Evolutionary conservation across 2,888 invertebrate genomes (phyloP).

Genomic region (Junonia oenone): DNA sequence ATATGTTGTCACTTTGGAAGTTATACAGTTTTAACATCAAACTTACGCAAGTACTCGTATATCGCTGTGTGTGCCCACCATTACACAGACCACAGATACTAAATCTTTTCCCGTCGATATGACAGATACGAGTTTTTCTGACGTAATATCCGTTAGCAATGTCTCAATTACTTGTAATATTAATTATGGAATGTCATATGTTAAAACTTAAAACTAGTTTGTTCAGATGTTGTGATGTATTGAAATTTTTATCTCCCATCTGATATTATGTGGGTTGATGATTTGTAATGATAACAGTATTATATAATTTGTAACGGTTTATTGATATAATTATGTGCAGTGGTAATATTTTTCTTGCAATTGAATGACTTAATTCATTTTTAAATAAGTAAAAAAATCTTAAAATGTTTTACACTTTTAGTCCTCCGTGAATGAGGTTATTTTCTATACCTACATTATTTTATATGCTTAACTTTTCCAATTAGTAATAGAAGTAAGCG

Average conservation of each 20-base stretch:
- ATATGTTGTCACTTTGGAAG: too few relatives aligned
- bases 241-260: conserved; percentile 1
- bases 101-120: conserved; percentile 5
- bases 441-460: too few relatives aligned
- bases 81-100: neutral
- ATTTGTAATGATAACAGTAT: too few relatives aligned
- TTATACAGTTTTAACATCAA: too few relatives aligned
- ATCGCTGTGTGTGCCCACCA: neutral
- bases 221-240: conserved; percentile 6
- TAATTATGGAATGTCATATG: conserved; percentile 11
- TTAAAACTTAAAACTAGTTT: conserved; percentile 18
- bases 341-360: too few relatives aligned
- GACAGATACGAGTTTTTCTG: conserved; percentile 8
- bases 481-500: too few relatives aligned
- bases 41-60: neutral
- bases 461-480: too few relatives aligned
- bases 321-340: too few relatives aligned
- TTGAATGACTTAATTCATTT: too few relatives aligned
- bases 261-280: neutral
- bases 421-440: too few relatives aligned
- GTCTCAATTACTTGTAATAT: conserved; percentile 15
- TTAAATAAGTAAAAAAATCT: too few relatives aligned
- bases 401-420: too few relatives aligned
- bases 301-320: neutral
- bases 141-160: conserved; percentile 24